These are phyloP conservation scores for Fundulus diaphanus DNA, from an alignment of 2,797 vertebrate species.

Conservation along the genomic window DNA sequence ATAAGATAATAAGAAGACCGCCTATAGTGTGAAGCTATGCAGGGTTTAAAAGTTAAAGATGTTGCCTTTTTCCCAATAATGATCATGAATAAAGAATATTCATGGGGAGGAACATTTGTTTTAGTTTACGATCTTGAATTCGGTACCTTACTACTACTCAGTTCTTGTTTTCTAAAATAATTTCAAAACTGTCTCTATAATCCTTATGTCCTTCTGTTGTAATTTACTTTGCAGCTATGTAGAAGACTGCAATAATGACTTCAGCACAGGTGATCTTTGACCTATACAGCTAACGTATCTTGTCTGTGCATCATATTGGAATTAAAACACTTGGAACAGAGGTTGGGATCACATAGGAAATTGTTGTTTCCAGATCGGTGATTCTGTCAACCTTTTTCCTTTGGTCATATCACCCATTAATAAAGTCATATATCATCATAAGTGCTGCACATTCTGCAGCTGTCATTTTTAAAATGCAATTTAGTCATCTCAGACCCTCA, in stretches of 20 bases:
- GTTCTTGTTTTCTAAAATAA: slow-evolving; percentile 5
- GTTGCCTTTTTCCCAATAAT: slow-evolving; percentile 51
- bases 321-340: slow-evolving; percentile 44
- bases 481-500: slow-evolving; percentile 11
- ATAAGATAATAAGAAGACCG: slow-evolving; percentile 64
- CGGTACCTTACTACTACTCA: background rate
- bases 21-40: slow-evolving; percentile 40
- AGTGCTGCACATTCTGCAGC: slow-evolving; percentile 27
- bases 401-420: slow-evolving; percentile 42
- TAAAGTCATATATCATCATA: slow-evolving; percentile 55
- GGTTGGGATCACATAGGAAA: background rate
- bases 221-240: slow-evolving; percentile 22
- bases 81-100: slow-evolving; percentile 33
- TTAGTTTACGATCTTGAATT: background rate
- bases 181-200: slow-evolving; percentile 19
- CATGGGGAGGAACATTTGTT: background rate
- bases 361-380: slow-evolving; percentile 11
- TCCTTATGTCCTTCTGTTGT: slow-evolving; percentile 14
- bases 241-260: slow-evolving; percentile 54
- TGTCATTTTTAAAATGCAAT: slow-evolving; percentile 31
- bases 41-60: slow-evolving; percentile 58
- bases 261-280: slow-evolving; percentile 41
- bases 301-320: slow-evolving; percentile 49
- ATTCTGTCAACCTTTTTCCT: slow-evolving; percentile 27
- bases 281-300: slow-evolving; percentile 47